A percentile compares a stretch with the other conserved stretches of the same genome.
Evolutionary conservation across 2,797 vertebrate genomes (phyloP).

Genomic region (Sebastes cheni): DNA sequence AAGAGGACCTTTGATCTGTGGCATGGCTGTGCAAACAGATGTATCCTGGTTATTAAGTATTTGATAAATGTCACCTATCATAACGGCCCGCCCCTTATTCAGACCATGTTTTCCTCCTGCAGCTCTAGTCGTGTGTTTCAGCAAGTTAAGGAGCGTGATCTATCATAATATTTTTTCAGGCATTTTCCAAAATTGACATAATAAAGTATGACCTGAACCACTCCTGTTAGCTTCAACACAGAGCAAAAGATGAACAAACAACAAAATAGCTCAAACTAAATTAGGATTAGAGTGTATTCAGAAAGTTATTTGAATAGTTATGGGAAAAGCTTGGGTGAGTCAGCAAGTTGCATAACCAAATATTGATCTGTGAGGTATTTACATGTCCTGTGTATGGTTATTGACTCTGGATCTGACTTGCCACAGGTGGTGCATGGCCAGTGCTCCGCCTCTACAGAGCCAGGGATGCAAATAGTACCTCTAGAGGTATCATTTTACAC

Average conservation of each 20-base stretch:
- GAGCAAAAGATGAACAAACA: background rate
- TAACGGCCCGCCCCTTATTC: slow-evolving; percentile 71
- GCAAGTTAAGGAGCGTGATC: slow-evolving; percentile 16
- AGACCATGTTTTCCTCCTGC: slow-evolving; percentile 64
- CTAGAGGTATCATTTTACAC: slow-evolving; percentile 77
- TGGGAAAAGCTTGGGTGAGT: slow-evolving; percentile 30
- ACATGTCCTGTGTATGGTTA: slow-evolving; percentile 40
- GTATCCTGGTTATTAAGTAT: slow-evolving; percentile 76
- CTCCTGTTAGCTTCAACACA: slow-evolving; percentile 13
- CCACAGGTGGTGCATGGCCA: slow-evolving; percentile 64
- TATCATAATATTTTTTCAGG: slow-evolving; percentile 36
- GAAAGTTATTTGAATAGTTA: slow-evolving; percentile 1
- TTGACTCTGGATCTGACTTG: slow-evolving; percentile 43
- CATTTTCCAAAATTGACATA: slow-evolving; percentile 28
- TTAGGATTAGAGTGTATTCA: background rate
- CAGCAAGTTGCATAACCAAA: slow-evolving; percentile 54
- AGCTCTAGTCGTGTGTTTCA: slow-evolving; percentile 23
- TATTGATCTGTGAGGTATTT: slow-evolving; percentile 58
- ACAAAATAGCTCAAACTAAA: slow-evolving; percentile 7
- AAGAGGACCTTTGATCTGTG: slow-evolving; percentile 66
- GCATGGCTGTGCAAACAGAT: slow-evolving; percentile 77
- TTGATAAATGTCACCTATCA: slow-evolving; percentile 67
- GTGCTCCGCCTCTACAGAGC: slow-evolving; percentile 69
- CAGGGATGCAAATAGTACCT: slow-evolving; percentile 81
- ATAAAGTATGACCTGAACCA: slow-evolving; percentile 21